Base-by-base conservation (phyloP, 64 coral and sea anemone species). In the Astreopora myriophthalma region DNA sequence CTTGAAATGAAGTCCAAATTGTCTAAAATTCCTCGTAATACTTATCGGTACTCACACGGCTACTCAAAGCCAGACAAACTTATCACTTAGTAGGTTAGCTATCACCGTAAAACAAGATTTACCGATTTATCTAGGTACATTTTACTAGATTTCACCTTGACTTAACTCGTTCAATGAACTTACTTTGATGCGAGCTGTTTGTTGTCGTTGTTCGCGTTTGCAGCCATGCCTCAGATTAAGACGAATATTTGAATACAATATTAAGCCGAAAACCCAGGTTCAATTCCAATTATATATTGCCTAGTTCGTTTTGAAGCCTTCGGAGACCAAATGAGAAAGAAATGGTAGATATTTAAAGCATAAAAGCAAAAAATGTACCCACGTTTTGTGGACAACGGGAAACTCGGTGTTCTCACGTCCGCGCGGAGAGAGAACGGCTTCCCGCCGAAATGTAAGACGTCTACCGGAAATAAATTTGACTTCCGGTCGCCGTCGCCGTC, bases 401-500 rank as follows among this genome's bases (percentile, higher is more conserved):
- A 48, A 84, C 82, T 28, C 62, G 20, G 17, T 24, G 31, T 44
- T 85, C 63, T 85, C 20, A 42, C 82, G 62, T 69, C 82, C 82
- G 63, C 82, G 63, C 63, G 35, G n/a, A 85, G 62, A 35, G 31
- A 44, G 57, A 13, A 85, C 8, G 62, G 82, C 52, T 23, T 35
- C 82, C 82, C 62, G 82, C 82, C 61, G 14, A 85, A 85, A 85
- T 85, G 61, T 69, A 48, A 29, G 63, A 85, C 34, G 62, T 85
- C 34, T 38, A 84, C 80, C 80, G 57, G 80, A 66, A 62, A 36
- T 84, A 84, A 35, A 66, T 84, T 37, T 84, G 49, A 84, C 71
- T 84, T 84, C 80, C 58, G 80, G 80, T 66, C 17, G 57, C 26
- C 52, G 80, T 84, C 14, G 80, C 80, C 80, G 80, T 84, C 80